phyloP scores from a whole-genome alignment of 2,888 invertebrate species.

The Conchocele bisecta region DNA sequence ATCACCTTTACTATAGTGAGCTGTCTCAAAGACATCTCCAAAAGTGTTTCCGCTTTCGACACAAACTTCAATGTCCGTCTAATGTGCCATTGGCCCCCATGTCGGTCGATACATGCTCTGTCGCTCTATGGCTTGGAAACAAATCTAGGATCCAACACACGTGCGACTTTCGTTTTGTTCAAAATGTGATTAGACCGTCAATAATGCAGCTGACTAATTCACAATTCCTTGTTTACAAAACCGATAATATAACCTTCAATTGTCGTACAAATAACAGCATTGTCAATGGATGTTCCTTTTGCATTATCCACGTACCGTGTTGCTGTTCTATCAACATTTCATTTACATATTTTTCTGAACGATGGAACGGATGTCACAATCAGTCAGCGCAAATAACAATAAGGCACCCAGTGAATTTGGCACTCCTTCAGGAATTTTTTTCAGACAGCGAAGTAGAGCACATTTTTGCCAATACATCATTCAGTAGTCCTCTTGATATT shows the following conservation, averaged over 20 bases:
- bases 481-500: no score
- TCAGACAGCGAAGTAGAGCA: no score
- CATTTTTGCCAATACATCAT: no score
- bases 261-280: not conserved
- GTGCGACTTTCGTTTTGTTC: conserved; percentile 14
- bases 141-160: not conserved
- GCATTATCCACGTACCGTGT: not conserved
- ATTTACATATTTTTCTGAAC: no score
- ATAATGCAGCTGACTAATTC: conserved; percentile 7
- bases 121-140: not conserved
- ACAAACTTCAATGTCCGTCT: not conserved
- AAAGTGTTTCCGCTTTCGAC: not conserved
- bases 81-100: not conserved
- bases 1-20: conserved; percentile 1
- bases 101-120: not conserved
- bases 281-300: not conserved
- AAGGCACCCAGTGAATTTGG: no score
- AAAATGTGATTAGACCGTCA: not conserved
- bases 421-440: no score
- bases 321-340: not conserved
- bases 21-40: not conserved
- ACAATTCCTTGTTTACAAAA: conserved; percentile 16
- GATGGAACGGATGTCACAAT: no score
- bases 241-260: not conserved
- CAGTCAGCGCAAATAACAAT: no score